Evolutionary conservation across 2,113 vertebrate species (phyloP).

Genomic region (Pygoscelis antarcticus): DNA sequence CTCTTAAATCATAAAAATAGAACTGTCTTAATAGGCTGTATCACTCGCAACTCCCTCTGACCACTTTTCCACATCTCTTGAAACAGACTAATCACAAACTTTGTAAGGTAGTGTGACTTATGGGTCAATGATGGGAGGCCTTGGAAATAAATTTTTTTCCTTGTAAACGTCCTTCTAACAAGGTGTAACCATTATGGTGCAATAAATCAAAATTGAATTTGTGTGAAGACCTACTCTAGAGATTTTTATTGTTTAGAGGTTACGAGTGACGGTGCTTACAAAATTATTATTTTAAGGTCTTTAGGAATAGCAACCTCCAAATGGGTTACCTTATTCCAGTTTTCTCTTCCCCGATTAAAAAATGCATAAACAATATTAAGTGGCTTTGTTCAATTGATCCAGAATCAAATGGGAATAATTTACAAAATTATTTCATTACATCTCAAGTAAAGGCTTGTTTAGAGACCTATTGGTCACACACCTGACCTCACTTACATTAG

Average conservation of each 20-base stretch:
- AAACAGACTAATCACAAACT: neutral
- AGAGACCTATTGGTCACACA: neutral
- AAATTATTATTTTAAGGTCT: neutral
- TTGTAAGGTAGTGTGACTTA: neutral
- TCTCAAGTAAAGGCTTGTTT: slow-evolving; percentile 18
- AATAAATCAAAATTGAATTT: neutral
- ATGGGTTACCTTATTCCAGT: neutral
- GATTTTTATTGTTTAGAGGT: neutral
- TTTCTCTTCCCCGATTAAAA: neutral
- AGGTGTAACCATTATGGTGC: neutral
- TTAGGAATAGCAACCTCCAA: neutral
- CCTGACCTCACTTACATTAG: neutral
- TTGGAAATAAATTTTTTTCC: slow-evolving; percentile 1
- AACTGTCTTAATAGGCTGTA: neutral
- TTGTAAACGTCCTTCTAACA: neutral
- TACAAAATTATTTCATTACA: neutral
- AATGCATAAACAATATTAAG: neutral
- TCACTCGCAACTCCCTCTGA: neutral
- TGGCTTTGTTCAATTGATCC: slow-evolving; percentile 4
- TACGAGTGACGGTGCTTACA: neutral
- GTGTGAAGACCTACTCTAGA: neutral
- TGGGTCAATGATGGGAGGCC: neutral
- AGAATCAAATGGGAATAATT: neutral
- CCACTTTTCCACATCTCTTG: neutral
- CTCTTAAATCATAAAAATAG: neutral